Base-by-base conservation (phyloP, 2,113 vertebrate genomes). In the Protomyctophum bolini region DNA sequence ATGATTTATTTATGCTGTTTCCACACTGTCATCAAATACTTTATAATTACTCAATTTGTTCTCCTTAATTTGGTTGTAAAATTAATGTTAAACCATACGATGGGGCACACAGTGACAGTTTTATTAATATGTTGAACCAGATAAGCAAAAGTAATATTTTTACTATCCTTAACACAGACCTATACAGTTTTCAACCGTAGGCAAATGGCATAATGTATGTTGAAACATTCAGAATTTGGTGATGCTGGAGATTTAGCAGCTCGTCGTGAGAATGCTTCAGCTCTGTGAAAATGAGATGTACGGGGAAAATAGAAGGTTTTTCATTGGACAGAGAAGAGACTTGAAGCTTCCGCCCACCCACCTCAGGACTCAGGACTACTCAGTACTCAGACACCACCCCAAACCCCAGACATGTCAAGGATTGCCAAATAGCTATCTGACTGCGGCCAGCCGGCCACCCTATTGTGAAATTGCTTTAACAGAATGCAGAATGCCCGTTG, bases 301-400 rank as follows among this genome's bases (percentile, higher is more conserved):
- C 58, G 12, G 33, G 46, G 10, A 58, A 10, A 12, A 48, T 29
- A 61, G 58, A 41, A 71, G 63, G 54, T 74, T 63, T 47, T 33
- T 55, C 9, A 56, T 9, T 66, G n/a, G 49, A 58, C 73, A 72
- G 8, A 58, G 51, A 11, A 7, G 14, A 8, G 15, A 60, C 21
- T 68, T 73, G 8, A 72, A 67, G 61, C 41, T 56, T 12, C 60
- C 29, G 7, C 62, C 56, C 33, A 7, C 46, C 57, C 59, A 59
- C 12, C 70, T 21, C 14, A 72, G 58, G 73, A 41, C 33, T 41
- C 33, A 41, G 33, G 33, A 41, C 33, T 21, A 21, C 21, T 21
- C 21, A 21, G 21, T 21, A 21, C 21, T 21, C 21, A 21, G 21
- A 21, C 21, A 21, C 21, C 21, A 21, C 21, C 21, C 21, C 21